Conservation (phyloP, 2,888 invertebrate genomes). For the Strigamia transsilvanica region DNA sequence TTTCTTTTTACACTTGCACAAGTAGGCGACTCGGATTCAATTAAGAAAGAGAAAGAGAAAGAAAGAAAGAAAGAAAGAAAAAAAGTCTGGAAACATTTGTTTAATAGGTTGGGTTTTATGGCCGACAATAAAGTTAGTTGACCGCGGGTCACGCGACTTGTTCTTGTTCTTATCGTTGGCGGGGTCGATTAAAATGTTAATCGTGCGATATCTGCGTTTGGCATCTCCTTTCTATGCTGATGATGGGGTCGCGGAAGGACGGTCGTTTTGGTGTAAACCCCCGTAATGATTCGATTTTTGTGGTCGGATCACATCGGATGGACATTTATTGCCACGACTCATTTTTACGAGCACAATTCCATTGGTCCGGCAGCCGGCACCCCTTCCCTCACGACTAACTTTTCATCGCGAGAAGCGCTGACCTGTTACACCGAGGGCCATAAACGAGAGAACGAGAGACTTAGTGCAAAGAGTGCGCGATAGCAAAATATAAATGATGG, state of each 20-base stretch:
- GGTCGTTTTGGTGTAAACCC: conserved; percentile 7
- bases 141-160: neutral
- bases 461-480: conserved; percentile 12
- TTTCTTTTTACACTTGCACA: too few species aligned
- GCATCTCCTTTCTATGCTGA: neutral
- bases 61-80: too few species aligned
- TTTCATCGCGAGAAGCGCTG: conserved; percentile 30
- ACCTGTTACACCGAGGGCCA: conserved; percentile 21
- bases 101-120: neutral
- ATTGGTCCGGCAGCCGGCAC: neutral
- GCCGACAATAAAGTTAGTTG: neutral
- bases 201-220: neutral
- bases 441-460: neutral
- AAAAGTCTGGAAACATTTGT: neutral
- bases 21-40: too few species aligned
- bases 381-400: conserved; percentile 21
- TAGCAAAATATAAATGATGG: conserved; percentile 21
- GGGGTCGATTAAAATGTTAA: conserved; percentile 15
- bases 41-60: too few species aligned
- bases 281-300: conserved; percentile 11
- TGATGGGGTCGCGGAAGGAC: neutral
- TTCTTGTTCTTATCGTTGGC: neutral
- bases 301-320: neutral
- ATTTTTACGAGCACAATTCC: conserved; percentile 20
- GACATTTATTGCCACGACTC: conserved; percentile 16